A percentile compares a stretch with the other conserved stretches of the same genome.
These are phyloP conservation scores for Biston betularia DNA, from an alignment of 2,888 invertebrate species.

Conservation along the genomic window DNA sequence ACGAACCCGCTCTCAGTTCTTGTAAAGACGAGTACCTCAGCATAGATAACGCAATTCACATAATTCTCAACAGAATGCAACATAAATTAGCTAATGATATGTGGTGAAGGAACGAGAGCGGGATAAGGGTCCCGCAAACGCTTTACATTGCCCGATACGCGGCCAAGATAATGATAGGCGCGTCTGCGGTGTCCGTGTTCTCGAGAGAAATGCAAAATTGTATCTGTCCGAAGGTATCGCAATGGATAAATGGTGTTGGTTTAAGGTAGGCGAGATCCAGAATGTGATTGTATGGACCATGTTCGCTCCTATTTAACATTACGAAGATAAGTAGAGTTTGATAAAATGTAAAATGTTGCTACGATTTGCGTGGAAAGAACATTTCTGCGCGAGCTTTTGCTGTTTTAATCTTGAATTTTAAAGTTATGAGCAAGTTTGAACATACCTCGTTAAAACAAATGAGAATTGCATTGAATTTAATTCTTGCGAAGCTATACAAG, in stretches of 20 bases:
- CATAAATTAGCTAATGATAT: constrained; percentile 80
- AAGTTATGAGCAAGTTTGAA: constrained; percentile 23
- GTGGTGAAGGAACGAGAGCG: constrained; percentile 63
- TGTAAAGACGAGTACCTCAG: constrained; percentile 65
- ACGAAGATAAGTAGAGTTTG: constrained; percentile 42
- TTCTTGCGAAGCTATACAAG: constrained; percentile 11
- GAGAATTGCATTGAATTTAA: constrained; percentile 22
- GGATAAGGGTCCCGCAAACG: constrained; percentile 50
- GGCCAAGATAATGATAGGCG: constrained; percentile 60
- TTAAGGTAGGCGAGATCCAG: constrained; percentile 49
- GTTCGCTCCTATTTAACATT: constrained; percentile 44
- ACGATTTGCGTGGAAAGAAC: constrained; percentile 38
- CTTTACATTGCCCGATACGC: constrained; percentile 62
- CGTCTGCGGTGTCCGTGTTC: constrained; percentile 50
- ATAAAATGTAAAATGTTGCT: constrained; percentile 41
- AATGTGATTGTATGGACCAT: constrained; percentile 46
- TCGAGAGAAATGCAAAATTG: constrained; percentile 56
- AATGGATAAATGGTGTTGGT: constrained; percentile 48
- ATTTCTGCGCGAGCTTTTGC: constrained; percentile 33
- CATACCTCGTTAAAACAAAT: constrained; percentile 27
- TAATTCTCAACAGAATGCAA: constrained; percentile 72
- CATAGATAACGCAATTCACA: constrained; percentile 72
- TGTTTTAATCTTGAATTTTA: constrained; percentile 32
- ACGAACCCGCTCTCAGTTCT: constrained; percentile 67
- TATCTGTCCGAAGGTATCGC: constrained; percentile 51